Evolutionary conservation across 1,140 invertebrate species (phyloP), one percentile per base, ranked within the genome.

Genomic region (Nilaparvata lugens): DNA sequence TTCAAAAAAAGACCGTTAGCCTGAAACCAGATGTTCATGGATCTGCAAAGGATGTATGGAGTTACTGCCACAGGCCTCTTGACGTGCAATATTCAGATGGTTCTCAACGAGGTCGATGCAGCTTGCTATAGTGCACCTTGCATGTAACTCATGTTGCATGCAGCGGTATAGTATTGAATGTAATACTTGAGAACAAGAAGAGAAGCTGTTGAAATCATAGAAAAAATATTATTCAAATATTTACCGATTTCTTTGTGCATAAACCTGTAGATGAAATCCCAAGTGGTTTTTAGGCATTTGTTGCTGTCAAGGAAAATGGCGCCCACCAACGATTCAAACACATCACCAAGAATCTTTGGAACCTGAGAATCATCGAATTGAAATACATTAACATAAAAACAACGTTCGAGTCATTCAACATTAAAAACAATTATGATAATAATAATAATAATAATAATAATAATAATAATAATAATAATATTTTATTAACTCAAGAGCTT

Each of bases 321-420:
- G 6, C 93, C 95, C 54, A 89, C 86, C 0, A 96, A 69, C 0
- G 94, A 91, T 75, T 98, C 95, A 73, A 96, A 93, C 51, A 98
- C 79, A 74, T 98, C 95, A 3, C 93, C 93, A 13, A 98, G 76
- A n/a, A 86, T 84, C 80, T 98, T 98, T 0, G 96, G 96, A 35
- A 35, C 31, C 31, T 35, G 9, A 35, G 13, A 35, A 35, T 35
- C 31, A 35, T 6, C 13, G 31, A 35, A 35, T 35, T 35, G 31
- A 35, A 11, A 6, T 4, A 28, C n/a, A n/a, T n/a, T n/a, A n/a
- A n/a, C n/a, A n/a, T n/a, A n/a, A n/a, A n/a, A n/a, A n/a, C n/a
- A n/a, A 28, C 25, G 25, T 28, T 28, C 7, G 25, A 28, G 25
- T 7, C 25, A n/a, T n/a, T n/a, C n/a, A n/a, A n/a, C n/a, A n/a